A percentile compares a stretch with the other conserved stretches of the same genome.
Conservation (phyloP, 1,140 invertebrate genomes). For the Heliconius nattereri region DNA sequence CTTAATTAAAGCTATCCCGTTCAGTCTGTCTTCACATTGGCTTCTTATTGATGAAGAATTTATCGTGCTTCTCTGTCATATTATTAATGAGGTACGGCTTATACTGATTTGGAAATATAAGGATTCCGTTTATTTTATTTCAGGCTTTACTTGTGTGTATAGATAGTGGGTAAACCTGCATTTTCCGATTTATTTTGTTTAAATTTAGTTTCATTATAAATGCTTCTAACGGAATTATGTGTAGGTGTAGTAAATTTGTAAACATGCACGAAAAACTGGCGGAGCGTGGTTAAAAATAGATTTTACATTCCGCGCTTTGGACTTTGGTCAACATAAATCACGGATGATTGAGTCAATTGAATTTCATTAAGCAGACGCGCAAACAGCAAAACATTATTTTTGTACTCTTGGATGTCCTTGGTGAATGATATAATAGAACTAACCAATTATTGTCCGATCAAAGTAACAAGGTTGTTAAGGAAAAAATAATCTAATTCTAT, state of each 20-base stretch:
- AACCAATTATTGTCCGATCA: background rate
- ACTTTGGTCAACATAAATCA: slow-evolving; percentile 34
- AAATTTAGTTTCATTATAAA: background rate
- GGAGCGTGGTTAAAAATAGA: slow-evolving; percentile 28
- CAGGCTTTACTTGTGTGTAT: background rate
- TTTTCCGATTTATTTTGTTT: background rate
- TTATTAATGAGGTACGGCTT: slow-evolving; percentile 24
- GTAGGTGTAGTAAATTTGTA: slow-evolving; percentile 1
- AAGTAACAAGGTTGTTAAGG: slow-evolving; percentile 1
- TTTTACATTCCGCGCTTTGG: slow-evolving; percentile 20
- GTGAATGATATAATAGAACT: background rate
- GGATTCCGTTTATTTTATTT: background rate
- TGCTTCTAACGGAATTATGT: background rate
- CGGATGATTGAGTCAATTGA: slow-evolving; percentile 23
- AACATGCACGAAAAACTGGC: slow-evolving; percentile 10
- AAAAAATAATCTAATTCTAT: background rate
- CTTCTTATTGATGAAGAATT: slow-evolving; percentile 31
- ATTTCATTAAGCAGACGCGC: slow-evolving; percentile 11
- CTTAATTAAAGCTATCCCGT: slow-evolving; percentile 15
- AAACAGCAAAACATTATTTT: background rate
- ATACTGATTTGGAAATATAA: background rate
- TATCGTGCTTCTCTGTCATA: slow-evolving; percentile 31
- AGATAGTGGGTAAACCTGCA: background rate
- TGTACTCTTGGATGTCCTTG: background rate
- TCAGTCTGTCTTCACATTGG: slow-evolving; percentile 18